A percentile compares a stretch with the other conserved stretches of the same genome.
Evolutionary conservation across 92 coral and sea anemone genomes (phyloP).

Genomic region (Paramuricea clavata): DNA sequence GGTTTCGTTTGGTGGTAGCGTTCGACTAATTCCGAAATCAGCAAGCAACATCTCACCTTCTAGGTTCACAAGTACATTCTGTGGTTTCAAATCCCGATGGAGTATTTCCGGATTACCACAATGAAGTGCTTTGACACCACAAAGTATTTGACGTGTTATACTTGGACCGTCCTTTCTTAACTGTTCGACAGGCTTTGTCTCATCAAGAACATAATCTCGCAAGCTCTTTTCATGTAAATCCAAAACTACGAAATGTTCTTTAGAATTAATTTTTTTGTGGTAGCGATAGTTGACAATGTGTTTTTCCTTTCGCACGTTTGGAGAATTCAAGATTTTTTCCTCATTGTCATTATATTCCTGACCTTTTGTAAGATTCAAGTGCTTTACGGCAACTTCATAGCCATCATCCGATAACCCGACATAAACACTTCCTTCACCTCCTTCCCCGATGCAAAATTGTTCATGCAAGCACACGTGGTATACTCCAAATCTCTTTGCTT

Average conservation of each 20-base stretch:
- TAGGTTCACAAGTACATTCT: neutral
- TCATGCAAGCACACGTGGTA: neutral
- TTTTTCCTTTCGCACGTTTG: neutral
- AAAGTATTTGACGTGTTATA: neutral
- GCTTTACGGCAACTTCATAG: neutral
- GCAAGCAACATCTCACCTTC: neutral
- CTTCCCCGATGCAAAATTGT: neutral
- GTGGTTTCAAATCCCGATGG: neutral
- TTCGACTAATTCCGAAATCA: neutral
- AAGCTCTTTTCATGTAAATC: neutral
- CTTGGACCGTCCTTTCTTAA: neutral
- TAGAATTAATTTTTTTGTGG: neutral
- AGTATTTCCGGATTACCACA: neutral
- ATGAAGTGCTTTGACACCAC: neutral
- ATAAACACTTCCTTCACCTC: neutral
- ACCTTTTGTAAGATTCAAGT: neutral
- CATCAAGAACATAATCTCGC: neutral
- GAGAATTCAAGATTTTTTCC: neutral
- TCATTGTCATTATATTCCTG: neutral
- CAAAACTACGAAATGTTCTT: neutral
- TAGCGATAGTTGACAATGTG: neutral
- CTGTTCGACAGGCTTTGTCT: neutral
- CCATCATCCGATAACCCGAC: neutral
- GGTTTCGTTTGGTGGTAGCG: neutral
- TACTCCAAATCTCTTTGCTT: neutral